Evolutionary conservation across 2,113 vertebrate genomes (phyloP), one percentile per base, ranked within the genome.

Genomic region (Melanerpes formicivorus): DNA sequence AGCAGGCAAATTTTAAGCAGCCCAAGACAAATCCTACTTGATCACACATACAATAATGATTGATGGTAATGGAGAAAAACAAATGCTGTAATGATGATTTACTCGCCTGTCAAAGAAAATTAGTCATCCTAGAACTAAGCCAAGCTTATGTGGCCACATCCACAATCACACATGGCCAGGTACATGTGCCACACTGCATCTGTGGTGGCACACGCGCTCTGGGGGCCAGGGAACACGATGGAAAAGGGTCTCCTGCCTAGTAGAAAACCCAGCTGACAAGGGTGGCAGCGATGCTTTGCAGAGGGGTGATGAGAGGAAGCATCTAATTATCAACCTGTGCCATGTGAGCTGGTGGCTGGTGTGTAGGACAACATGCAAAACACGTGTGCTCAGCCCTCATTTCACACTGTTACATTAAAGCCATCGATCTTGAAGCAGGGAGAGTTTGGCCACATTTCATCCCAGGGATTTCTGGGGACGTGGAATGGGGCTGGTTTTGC

Each of bases 61-160:
- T 91, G 95, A 96, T 84, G 90, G 80, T 90, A 96, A 94, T 70
- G 80, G 87, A 58, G 92, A 90, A 93, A 96, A 95, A 78, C 93
- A 93, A 96, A 93, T 85, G 76, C 66, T 84, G 14, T 94, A 77
- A 88, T 4, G 65, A 90, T 93, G 90, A 95, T 96, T 94, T 96
- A 90, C 94, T 93, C 5, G n/a, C 76, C 76, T 95, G 94, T 94
- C 94, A 94, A 63, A 80, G 87, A 93, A 93, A 78, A 91, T 92
- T 55, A 95, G 93, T 75, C 79, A 85, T 84, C 82, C 73, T 12
- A 84, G 85, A 81, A 65, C 22, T 72, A 4, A 18, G 32, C 65
- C 55, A 14, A 10, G 82, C 63, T 66, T 18, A 2, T 11, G 67
- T 40, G 69, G 80, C 4, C 42, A 5, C 9, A 60, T 42, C 69